A percentile compares a stretch with the other conserved stretches of the same genome.
Conservation (phyloP, 2,888 invertebrate species). For the Mechanitis messenoides region DNA sequence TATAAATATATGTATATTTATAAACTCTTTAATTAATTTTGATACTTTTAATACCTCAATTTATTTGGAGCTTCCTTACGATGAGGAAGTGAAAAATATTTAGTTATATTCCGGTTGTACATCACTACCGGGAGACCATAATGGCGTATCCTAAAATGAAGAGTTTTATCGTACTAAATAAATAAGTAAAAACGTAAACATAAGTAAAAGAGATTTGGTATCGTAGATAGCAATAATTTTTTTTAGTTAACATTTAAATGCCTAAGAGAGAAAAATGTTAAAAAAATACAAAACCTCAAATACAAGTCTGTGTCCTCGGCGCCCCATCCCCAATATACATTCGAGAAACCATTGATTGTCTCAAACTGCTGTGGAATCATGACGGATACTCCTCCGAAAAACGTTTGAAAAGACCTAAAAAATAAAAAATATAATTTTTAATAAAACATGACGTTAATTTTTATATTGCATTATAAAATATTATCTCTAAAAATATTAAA, state of each 20-base stretch:
- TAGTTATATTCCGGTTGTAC: conserved; percentile 89
- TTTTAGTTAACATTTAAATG: too few species aligned
- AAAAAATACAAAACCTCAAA: conserved; percentile 70
- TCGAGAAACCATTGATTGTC: conserved; percentile 91
- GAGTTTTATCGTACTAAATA: too few species aligned
- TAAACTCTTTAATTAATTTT: neutral
- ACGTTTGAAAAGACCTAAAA: conserved; percentile 82
- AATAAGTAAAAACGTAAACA: neutral
- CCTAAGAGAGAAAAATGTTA: too few species aligned
- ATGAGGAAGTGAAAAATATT: conserved; percentile 93
- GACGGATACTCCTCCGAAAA: conserved; percentile 95
- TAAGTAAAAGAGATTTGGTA: neutral
- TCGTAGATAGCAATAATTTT: too few species aligned
- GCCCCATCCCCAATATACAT: conserved; percentile 96
- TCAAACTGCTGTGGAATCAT: conserved; percentile 87
- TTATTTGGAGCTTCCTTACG: conserved; percentile 86
- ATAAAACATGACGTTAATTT: too few species aligned
- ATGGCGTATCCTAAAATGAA: conserved; percentile 66
- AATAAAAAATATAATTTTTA: conserved; percentile 5
- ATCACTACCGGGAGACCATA: conserved; percentile 88
- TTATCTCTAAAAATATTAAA: too few species aligned
- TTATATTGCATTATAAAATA: too few species aligned
- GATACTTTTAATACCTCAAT: conserved; percentile 74
- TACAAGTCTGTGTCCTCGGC: conserved; percentile 97
- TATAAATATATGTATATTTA: neutral